Evolutionary conservation across 2,888 invertebrate species (phyloP), one percentile per base, ranked within the genome.

Genomic region (Diloba caeruleocephala): DNA sequence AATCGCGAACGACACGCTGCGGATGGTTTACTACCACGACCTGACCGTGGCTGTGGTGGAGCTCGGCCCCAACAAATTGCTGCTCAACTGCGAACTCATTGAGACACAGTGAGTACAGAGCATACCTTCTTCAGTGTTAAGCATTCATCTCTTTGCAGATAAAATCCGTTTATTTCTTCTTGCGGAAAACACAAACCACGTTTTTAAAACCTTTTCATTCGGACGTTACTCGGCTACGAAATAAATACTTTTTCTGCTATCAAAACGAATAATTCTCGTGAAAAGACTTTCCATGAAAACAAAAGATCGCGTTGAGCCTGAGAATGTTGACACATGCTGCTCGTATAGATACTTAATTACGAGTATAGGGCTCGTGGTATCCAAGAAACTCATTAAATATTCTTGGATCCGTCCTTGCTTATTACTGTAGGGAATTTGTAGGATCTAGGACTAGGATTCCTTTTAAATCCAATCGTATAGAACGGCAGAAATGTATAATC

Each of bases 11-110:
- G 95, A 96, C 71, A 96, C 96, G 2, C 89, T 96, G 44, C 88
- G 95, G 57, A 96, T 96, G 96, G 95, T 97, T 61, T 97, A 97
- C 85, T 95, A 95, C 87, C 95, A 96, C 88, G 97, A 97, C 78
- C 96, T 96, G 88, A 97, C 97, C 1, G 96, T 98, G 32, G 97
- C 97, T 1, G 95, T 98, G 32, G 96, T 97, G 34, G 97, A 97
- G 84, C 92, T 97, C 52, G 96, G 96, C 3, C 94, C 94, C 4
- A 95, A 95, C 57, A 96, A 96, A 82, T 88, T 96, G 74, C 91
- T 97, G 53, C 93, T 96, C 39, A 96, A 96, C 79, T 97, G 97
- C 84, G 96, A 97, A 84, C 94, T 98, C 74, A 96, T 98, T 79
- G 98, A 98, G 94, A 96, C 97, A 69, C 96, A 96, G 98, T 98